These are phyloP conservation scores for Nannoperca obscura DNA, from an alignment of 2,797 vertebrate species.

Conservation along the genomic window DNA sequence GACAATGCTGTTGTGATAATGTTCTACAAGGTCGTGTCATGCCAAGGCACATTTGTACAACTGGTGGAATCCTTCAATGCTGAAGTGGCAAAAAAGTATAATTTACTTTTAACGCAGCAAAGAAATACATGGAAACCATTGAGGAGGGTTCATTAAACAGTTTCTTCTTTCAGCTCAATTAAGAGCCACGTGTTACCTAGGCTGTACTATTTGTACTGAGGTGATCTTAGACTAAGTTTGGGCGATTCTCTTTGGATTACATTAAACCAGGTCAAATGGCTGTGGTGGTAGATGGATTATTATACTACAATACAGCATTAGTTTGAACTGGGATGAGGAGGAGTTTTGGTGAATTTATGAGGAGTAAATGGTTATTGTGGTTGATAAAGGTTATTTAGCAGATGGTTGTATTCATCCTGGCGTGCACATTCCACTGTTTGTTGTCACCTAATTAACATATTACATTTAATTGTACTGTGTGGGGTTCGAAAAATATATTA, in stretches of 20 bases:
- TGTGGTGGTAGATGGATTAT: conserved; percentile 70
- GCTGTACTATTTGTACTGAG: conserved; percentile 59
- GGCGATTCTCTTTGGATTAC: conserved; percentile 71
- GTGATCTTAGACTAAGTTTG: conserved; percentile 58
- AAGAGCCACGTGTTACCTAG: conserved; percentile 38
- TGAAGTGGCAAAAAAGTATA: conserved; percentile 20
- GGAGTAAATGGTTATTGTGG: conserved; percentile 64
- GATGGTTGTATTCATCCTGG: conserved; percentile 58
- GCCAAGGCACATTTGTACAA: not conserved
- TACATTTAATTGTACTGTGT: conserved; percentile 39
- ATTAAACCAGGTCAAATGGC: conserved; percentile 77
- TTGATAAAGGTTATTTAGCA: conserved; percentile 65
- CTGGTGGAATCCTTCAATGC: not conserved
- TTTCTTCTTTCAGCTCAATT: conserved; percentile 49
- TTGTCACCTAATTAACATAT: conserved; percentile 50
- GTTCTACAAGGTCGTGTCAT: not conserved
- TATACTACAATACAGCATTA: conserved; percentile 58
- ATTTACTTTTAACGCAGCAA: conserved; percentile 27
- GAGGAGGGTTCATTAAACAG: conserved; percentile 37
- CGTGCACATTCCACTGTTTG: conserved; percentile 32
- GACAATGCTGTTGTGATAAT: not conserved
- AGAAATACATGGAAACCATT: conserved; percentile 12
- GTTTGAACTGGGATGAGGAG: conserved; percentile 60
- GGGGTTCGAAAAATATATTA: not conserved
- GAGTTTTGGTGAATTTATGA: conserved; percentile 65